These are phyloP conservation scores for Botia kubotai DNA, from an alignment of 2,797 vertebrate genomes.

Conservation along the genomic window DNA sequence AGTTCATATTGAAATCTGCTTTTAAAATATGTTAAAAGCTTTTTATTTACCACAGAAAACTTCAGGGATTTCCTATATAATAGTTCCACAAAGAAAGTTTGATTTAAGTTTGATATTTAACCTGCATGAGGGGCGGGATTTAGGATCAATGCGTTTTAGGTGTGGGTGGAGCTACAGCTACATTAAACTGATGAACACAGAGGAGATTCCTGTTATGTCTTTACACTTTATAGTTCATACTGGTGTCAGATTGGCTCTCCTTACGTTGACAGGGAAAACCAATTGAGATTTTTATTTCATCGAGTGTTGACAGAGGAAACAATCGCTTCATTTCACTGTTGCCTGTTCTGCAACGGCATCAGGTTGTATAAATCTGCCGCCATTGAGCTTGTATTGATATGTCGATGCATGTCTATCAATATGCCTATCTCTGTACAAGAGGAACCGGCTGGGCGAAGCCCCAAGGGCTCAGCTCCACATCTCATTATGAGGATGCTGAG, in stretches of 20 bases:
- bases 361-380: conserved; percentile 37
- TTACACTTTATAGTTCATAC: too few species aligned
- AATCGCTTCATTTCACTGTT: conserved; percentile 13
- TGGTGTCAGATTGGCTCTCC: neutral
- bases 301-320: conserved; percentile 43
- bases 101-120: neutral
- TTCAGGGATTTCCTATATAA: too few species aligned
- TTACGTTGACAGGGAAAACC: neutral
- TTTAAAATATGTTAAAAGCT: too few species aligned
- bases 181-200: too few species aligned
- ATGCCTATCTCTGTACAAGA: conserved; percentile 36
- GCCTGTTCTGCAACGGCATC: conserved; percentile 11
- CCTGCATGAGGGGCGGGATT: neutral
- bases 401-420: conserved; percentile 36
- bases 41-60: too few species aligned
- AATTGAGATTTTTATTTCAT: conserved; percentile 25
- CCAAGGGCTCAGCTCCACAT: conserved; percentile 58
- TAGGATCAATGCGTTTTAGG: neutral
- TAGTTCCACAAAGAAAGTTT: too few species aligned
- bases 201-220: too few species aligned
- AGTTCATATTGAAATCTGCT: too few species aligned
- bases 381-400: conserved; percentile 47
- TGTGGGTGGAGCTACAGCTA: too few species aligned
- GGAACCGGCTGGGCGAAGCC: conserved; percentile 48
- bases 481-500: conserved; percentile 64